Evolutionary conservation across 2,888 invertebrate species (phyloP).

Genomic region (Drosophila engyochracea): DNA sequence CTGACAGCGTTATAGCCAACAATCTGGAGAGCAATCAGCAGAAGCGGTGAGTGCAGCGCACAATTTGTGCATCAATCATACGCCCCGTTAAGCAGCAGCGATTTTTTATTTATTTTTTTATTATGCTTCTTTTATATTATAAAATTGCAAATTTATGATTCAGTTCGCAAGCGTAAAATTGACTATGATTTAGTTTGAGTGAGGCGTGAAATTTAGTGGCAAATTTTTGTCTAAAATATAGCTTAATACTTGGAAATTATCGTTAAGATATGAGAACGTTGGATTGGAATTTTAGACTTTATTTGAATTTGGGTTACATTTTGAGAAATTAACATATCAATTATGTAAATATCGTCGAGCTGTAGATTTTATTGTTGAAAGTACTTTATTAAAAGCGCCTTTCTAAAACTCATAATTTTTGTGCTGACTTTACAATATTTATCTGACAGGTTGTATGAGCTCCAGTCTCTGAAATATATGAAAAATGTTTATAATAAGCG

Average conservation of each 20-base stretch:
- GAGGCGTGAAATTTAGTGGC: not conserved
- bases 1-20: constrained; percentile 72
- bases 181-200: constrained; percentile 1
- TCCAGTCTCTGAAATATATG: not conserved
- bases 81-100: constrained; percentile 41
- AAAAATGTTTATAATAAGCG: not conserved
- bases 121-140: not conserved
- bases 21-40: constrained; percentile 81
- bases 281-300: not conserved
- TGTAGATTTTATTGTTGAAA: not conserved
- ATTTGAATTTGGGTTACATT: not conserved
- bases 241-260: not conserved
- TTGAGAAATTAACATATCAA: not conserved
- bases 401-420: not conserved
- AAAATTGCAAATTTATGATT: constrained; percentile 23
- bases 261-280: not conserved
- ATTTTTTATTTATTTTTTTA: constrained; percentile 6
- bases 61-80: constrained; percentile 61
- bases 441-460: not conserved
- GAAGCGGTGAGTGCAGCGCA: constrained; percentile 66
- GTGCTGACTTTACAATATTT: not conserved
- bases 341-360: not conserved
- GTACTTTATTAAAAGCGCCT: not conserved
- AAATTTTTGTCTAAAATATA: constrained; percentile 3
- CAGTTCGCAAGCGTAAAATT: constrained; percentile 4